Evolutionary conservation across 2,888 invertebrate species (phyloP).

Genomic region (Cancer borealis): DNA sequence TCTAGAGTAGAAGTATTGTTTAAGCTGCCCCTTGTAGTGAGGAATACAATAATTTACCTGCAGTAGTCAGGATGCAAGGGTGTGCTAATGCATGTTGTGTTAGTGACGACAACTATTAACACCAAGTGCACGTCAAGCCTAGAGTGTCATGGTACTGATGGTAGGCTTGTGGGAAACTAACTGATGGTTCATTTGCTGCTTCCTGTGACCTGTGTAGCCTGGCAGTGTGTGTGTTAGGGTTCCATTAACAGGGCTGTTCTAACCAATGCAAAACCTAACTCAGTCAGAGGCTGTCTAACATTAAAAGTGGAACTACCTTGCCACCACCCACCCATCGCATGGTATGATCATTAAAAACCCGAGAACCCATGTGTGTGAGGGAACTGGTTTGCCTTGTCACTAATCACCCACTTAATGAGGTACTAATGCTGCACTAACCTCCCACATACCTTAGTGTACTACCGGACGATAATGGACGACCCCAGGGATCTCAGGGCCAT

Average conservation of each 20-base stretch:
- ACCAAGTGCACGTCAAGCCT: background rate
- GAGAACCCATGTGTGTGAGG: background rate
- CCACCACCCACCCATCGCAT: background rate
- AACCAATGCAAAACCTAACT: background rate
- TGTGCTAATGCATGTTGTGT: background rate
- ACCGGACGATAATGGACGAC: constrained; percentile 73
- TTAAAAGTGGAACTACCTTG: background rate
- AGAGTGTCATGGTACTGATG: background rate
- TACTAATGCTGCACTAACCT: constrained; percentile 67
- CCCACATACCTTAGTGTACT: constrained; percentile 69
- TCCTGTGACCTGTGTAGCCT: background rate
- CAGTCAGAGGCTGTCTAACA: background rate
- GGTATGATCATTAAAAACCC: background rate
- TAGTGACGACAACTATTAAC: background rate
- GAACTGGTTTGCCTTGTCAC: background rate
- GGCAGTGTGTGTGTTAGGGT: background rate
- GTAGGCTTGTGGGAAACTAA: background rate
- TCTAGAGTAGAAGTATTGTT: background rate
- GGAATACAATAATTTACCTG: background rate
- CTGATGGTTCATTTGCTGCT: background rate
- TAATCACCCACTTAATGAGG: background rate
- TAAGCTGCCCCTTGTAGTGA: background rate
- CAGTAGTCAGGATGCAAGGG: constrained; percentile 1
- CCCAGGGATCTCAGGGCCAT: constrained; percentile 70
- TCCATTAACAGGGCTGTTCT: background rate